Conservation (phyloP, 2,888 invertebrate genomes). For the Polymixis flavicincta region DNA sequence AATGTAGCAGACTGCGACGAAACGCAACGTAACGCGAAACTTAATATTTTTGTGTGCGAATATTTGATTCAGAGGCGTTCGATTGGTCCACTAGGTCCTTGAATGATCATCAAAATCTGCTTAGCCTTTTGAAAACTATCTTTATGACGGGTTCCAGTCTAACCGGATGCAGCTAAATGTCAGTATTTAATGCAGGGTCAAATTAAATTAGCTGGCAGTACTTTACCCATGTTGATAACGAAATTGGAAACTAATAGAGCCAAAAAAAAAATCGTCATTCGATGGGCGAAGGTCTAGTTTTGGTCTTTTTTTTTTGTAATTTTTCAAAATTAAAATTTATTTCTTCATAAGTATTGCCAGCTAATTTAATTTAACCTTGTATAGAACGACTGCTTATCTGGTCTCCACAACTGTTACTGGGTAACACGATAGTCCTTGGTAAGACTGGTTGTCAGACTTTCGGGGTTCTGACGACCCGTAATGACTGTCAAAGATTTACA, state of each 20-base stretch:
- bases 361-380: no score
- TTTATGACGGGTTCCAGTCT: not conserved
- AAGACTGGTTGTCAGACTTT: not conserved
- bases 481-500: not conserved
- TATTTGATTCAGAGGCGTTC: not conserved
- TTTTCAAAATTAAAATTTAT: no score
- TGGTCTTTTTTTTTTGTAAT: no score
- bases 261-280: no score
- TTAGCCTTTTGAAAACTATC: not conserved
- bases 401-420: not conserved
- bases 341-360: no score
- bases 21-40: conserved; percentile 29
- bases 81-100: not conserved
- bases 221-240: no score
- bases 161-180: not conserved
- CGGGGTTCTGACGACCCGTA: not conserved
- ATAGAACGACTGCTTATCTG: not conserved
- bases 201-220: no score
- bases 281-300: no score
- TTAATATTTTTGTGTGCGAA: conserved; percentile 26
- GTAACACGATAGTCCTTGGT: not conserved
- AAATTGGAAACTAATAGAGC: no score
- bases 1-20: conserved; percentile 4
- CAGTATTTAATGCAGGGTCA: not conserved
- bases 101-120: not conserved